phyloP scores from a whole-genome alignment of 2,888 invertebrate genomes.

The Drosophila prolongata region DNA sequence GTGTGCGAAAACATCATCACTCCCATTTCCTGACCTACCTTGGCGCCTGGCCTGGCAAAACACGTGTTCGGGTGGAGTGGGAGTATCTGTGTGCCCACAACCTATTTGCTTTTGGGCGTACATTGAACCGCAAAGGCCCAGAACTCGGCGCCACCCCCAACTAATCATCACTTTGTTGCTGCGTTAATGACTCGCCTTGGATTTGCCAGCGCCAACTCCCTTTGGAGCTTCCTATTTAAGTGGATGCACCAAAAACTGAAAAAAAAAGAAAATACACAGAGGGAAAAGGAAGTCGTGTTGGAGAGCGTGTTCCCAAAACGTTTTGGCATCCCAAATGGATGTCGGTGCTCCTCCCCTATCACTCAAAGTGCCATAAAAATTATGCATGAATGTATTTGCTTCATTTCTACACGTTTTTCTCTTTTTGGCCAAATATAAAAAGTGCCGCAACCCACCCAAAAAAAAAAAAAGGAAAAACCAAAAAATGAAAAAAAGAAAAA shows the following conservation, averaged over 20 bases:
- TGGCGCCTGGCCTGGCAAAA: slow-evolving; percentile 47
- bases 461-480: slow-evolving; percentile 37
- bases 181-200: slow-evolving; percentile 68
- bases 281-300: slow-evolving; percentile 14
- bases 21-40: slow-evolving; percentile 60
- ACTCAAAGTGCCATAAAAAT: slow-evolving; percentile 71
- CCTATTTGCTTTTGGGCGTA: slow-evolving; percentile 74
- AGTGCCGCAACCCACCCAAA: slow-evolving; percentile 63
- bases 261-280: slow-evolving; percentile 6
- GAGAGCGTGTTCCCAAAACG: slow-evolving; percentile 71
- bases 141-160: slow-evolving; percentile 29
- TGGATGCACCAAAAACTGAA: slow-evolving; percentile 39
- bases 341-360: slow-evolving; percentile 44
- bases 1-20: slow-evolving; percentile 51
- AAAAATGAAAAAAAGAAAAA: slow-evolving; percentile 8
- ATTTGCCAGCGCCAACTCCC: slow-evolving; percentile 22
- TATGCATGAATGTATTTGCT: slow-evolving; percentile 79
- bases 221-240: slow-evolving; percentile 48
- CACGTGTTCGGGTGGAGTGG: slow-evolving; percentile 4
- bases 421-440: slow-evolving; percentile 71
- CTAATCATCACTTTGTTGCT: slow-evolving; percentile 77
- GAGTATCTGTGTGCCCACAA: slow-evolving; percentile 31
- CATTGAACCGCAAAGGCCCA: slow-evolving; percentile 63
- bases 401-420: slow-evolving; percentile 48
- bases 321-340: slow-evolving; percentile 74